Evolutionary conservation across 2,888 invertebrate genomes (phyloP), one percentile per base, ranked within the genome.

Genomic region (Diadegma fenestrale): DNA sequence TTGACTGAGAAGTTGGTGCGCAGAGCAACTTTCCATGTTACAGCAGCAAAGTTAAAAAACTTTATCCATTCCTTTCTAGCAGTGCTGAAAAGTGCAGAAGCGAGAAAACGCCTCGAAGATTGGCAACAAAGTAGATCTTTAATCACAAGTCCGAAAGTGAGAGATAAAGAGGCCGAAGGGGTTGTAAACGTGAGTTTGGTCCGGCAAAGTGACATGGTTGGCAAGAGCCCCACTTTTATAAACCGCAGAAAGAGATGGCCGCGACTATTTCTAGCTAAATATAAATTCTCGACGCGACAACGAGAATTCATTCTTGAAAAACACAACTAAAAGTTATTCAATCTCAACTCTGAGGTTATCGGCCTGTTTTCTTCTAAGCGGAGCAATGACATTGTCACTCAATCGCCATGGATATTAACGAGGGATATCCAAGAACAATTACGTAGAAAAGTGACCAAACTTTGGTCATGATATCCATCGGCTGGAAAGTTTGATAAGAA

Each of bases 121-220:
- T 58, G 86, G 85, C 80, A 73, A 86, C 86, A 84, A 90, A 87
- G 89, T 88, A 88, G 87, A 88, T 88, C 87, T 88, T 81, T 61
- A 73, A 30, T 43, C 51, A 63, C 41, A 26, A 22, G 41, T 37
- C 64, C 61, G 45, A 33, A 61, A 22, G 33, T 14, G 48, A 37
- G 48, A 12, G 79, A 45, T 17, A 63, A 63, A 54, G 61, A 17
- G 41, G 66, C 72, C 48, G 85, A 76, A 61, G 76, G 73, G 76
- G 76, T 80, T 77, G 82, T 82, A 80, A 80, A 85, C 76, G 80
- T 30, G 80, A 33, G 33, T 79, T 87, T 83, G 85, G 66, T 82
- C 84, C 81, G 80, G 64, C 82, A 76, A 88, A 91, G 90, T 89
- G 91, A 91, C 91, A 91, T 90, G 89, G 87, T 91, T 91, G 91